A percentile compares a stretch with the other conserved stretches of the same genome.
Conservation (phyloP, 92 coral and sea anemone genomes). For the Heliopora coerulea region DNA sequence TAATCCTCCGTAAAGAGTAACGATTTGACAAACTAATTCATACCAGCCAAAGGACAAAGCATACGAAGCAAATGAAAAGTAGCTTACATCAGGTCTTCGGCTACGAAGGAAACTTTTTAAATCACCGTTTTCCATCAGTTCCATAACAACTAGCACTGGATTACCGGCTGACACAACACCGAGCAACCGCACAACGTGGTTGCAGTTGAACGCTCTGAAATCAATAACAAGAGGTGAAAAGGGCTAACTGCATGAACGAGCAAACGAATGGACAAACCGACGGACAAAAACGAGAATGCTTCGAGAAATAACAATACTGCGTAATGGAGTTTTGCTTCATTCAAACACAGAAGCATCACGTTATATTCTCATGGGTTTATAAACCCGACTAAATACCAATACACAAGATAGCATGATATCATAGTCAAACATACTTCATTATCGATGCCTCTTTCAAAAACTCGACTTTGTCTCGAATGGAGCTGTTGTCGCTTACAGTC, state of each 20-base stretch:
- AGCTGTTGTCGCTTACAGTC: conserved; percentile 97
- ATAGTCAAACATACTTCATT: conserved; percentile 77
- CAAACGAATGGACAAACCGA: no score
- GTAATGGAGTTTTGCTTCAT: no score
- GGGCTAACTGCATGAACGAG: not conserved
- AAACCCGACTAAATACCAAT: no score
- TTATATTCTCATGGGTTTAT: no score
- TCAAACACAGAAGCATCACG: no score
- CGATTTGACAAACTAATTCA: no score
- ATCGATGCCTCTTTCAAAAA: conserved; percentile 98
- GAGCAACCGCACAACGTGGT: conserved; percentile 87
- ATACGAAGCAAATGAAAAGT: no score
- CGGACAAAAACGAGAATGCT: no score
- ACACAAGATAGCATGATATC: no score
- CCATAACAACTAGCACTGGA: conserved; percentile 95
- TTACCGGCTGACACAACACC: conserved; percentile 99
- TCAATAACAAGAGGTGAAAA: not conserved
- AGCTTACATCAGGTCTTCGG: conserved; percentile 91
- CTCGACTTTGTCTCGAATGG: conserved; percentile 92
- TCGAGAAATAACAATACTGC: no score
- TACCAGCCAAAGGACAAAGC: no score
- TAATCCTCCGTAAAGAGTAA: no score
- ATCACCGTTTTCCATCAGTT: conserved; percentile 93
- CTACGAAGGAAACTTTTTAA: conserved; percentile 88
- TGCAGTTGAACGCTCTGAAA: conserved; percentile 89